Conservation (phyloP, 2,113 vertebrate species). For the Fulmarus glacialis region DNA sequence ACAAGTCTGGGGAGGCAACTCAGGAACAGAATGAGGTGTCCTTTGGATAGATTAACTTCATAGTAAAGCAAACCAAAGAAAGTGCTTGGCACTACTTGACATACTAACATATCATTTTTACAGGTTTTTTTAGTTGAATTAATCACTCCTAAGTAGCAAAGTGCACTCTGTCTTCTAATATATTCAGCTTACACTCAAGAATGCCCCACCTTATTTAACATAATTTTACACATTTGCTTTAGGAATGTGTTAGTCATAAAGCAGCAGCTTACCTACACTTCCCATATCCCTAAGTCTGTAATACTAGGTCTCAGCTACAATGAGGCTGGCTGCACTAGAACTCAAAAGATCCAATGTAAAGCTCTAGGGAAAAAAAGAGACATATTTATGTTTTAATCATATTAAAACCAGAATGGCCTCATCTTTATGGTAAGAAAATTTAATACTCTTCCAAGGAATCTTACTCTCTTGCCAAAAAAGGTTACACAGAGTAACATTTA, state of each 20-base stretch:
- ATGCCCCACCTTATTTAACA: neutral
- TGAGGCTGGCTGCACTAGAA: neutral
- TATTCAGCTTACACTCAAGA: neutral
- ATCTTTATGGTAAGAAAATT: neutral
- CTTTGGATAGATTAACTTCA: neutral
- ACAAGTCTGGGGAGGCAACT: neutral
- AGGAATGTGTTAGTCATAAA: neutral
- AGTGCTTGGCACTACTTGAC: neutral
- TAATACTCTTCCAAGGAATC: neutral
- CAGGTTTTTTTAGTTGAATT: neutral
- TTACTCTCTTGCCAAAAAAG: neutral
- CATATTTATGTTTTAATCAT: neutral
- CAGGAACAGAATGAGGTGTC: neutral
- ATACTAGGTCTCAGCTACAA: neutral
- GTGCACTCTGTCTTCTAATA: neutral
- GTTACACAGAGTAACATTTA: neutral
- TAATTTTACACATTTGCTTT: neutral
- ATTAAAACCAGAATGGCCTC: neutral
- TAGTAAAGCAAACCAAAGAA: neutral
- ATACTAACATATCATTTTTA: neutral
- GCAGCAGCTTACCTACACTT: neutral
- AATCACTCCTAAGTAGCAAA: neutral
- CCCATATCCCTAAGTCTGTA: neutral
- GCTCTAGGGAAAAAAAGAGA: neutral
- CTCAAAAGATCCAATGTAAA: neutral